Base-by-base conservation (phyloP, 2,888 invertebrate species). In the Parnassius apollo region DNA sequence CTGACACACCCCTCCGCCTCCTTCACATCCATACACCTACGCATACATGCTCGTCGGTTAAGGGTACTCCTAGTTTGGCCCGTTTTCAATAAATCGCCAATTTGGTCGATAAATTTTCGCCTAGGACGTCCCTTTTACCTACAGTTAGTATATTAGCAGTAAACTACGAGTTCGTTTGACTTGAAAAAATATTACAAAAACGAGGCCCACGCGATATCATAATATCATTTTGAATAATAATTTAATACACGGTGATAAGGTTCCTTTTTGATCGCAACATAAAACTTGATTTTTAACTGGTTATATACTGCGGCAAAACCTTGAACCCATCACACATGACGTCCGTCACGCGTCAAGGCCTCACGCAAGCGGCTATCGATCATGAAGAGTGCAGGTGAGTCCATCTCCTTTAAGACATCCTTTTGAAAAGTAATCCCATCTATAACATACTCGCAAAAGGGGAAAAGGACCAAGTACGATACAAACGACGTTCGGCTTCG, bases 301-400 rank as follows among this genome's bases (percentile, higher is more conserved):
- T 11, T 44, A 44, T 51, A 42, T 51, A 35, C 46, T 57, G 42
- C 57, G 42, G 22, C 12, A 52, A 18, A 49, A 62, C 62, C 58
- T 62, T 62, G 62, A 58, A 58, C 49, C 50, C 48, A 54, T 54
- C n/a, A 49, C 54, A 58, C 58, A 52, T 57, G 57, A 54, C 53
- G 54, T 55, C 52, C 57, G 48, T 62, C 53, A 57, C 52, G 52
- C 57, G 13, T 35, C 46, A 62, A 62, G 58, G 62, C 54, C 50
- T 58, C 54, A 58, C 42, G 53, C 58, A 35, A 62, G 53, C n/a
- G 44, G 22, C 57, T 25, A 62, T 62, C 53, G 54, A 62, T 58
- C 58, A 62, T 44, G 54, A 58, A 62, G 46, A 1, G 53, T 12
- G 13, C 52, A 8, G 10, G 44, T 13, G 53, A 49, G 42, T 54